Conservation (phyloP, 1,140 invertebrate species). For the Delia radicum region DNA sequence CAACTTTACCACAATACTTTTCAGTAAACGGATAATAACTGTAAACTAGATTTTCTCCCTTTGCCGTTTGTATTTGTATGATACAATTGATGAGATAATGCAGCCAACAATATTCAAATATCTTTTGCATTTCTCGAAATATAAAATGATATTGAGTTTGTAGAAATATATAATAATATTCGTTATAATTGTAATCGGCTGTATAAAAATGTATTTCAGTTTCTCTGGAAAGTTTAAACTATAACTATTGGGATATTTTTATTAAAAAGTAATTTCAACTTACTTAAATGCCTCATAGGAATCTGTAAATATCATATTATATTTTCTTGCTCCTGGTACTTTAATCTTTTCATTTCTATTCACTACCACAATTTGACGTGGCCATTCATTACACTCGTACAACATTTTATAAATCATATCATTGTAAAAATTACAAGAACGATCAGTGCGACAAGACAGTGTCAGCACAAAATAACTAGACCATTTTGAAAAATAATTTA, state of each 20-base stretch:
- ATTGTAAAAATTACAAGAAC: conserved; percentile 48
- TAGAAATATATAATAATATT: conserved; percentile 9
- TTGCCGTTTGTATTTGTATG: neutral
- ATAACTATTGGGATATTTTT: neutral
- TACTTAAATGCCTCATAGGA: neutral
- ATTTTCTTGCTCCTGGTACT: neutral
- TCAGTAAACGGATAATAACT: neutral
- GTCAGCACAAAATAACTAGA: conserved; percentile 42
- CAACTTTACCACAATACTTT: neutral
- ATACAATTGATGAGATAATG: conserved; percentile 30
- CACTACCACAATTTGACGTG: conserved; percentile 42
- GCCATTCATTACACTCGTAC: conserved; percentile 37
- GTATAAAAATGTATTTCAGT: neutral
- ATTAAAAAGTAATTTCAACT: neutral
- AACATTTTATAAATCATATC: conserved; percentile 44
- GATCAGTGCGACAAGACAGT: conserved; percentile 39
- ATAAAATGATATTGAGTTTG: neutral
- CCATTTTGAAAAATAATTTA: conserved; percentile 38
- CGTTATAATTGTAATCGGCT: neutral
- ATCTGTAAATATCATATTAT: neutral
- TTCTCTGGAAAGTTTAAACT: neutral
- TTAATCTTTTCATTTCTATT: conserved; percentile 14
- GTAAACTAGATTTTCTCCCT: neutral
- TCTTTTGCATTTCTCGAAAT: conserved; percentile 23
- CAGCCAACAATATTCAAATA: conserved; percentile 29